A percentile compares a stretch with the other conserved stretches of the same genome.
phyloP scores from a whole-genome alignment of 2,888 invertebrate genomes.

The Trissolcus japonicus region DNA sequence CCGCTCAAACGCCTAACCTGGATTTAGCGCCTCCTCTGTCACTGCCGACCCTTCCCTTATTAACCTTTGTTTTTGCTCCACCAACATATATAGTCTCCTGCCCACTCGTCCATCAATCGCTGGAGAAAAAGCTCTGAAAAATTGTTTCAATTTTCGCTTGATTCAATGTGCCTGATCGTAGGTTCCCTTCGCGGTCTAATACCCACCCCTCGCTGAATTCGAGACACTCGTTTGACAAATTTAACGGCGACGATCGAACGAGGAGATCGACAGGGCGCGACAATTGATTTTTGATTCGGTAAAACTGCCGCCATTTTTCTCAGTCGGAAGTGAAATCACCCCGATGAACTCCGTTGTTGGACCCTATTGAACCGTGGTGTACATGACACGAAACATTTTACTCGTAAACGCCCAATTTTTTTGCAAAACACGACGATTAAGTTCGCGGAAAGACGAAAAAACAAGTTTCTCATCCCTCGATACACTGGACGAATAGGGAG shows the following conservation, averaged over 20 bases:
- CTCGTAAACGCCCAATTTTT: slow-evolving; percentile 45
- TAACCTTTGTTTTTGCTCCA: slow-evolving; percentile 30
- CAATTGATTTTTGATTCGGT: slow-evolving; percentile 73
- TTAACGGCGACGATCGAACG: slow-evolving; percentile 25
- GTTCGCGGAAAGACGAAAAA: background rate
- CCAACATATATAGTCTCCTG: background rate
- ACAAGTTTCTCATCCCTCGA: background rate
- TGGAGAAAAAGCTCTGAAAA: background rate
- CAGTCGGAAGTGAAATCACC: slow-evolving; percentile 70
- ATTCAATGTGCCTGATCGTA: background rate
- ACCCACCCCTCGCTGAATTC: background rate
- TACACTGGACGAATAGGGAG: background rate
- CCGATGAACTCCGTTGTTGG: slow-evolving; percentile 64
- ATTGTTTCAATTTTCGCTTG: background rate
- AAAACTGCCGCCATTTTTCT: slow-evolving; percentile 70
- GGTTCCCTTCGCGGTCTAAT: background rate
- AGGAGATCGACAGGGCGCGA: slow-evolving; percentile 7
- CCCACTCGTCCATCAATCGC: background rate
- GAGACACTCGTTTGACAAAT: slow-evolving; percentile 15
- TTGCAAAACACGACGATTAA: slow-evolving; percentile 33
- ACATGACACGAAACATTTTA: slow-evolving; percentile 32
- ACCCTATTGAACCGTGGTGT: slow-evolving; percentile 9
- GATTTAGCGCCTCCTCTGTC: slow-evolving; percentile 59
- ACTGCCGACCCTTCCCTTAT: slow-evolving; percentile 23
- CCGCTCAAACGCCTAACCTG: slow-evolving; percentile 61